Conservation (phyloP, 2,113 vertebrate genomes). For the Drymodes brunneopygia region DNA sequence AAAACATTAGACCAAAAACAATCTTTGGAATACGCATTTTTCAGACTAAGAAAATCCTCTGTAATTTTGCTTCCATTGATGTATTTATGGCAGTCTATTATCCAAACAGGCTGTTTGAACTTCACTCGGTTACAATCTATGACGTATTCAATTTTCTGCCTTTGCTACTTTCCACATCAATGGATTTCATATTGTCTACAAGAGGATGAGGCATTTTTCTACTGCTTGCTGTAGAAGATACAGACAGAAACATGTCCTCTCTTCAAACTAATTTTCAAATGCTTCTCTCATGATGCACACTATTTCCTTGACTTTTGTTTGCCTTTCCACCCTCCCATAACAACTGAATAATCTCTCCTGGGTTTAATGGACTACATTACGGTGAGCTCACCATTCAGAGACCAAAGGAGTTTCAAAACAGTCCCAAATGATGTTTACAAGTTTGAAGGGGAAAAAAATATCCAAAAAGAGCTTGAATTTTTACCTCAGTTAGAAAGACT, state of each 20-base stretch:
- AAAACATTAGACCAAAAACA: not conserved
- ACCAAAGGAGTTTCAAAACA: not conserved
- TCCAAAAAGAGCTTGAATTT: not conserved
- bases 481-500: not conserved
- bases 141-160: conserved; percentile 57
- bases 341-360: not conserved
- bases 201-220: conserved; percentile 15
- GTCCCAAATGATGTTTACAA: not conserved
- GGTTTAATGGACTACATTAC: not conserved
- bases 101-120: conserved; percentile 33
- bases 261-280: conserved; percentile 16
- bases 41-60: conserved; percentile 5
- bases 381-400: not conserved
- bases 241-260: not conserved
- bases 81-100: conserved; percentile 55
- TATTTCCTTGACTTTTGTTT: conserved; percentile 1
- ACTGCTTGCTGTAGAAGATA: not conserved
- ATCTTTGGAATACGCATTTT: not conserved
- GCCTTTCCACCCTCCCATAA: not conserved
- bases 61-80: conserved; percentile 5
- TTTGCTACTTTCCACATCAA: conserved; percentile 44
- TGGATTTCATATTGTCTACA: conserved; percentile 34
- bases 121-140: conserved; percentile 31
- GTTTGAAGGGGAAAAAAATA: not conserved
- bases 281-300: not conserved